Conservation (phyloP, 2,888 invertebrate species). For the Sisyra nigra region DNA sequence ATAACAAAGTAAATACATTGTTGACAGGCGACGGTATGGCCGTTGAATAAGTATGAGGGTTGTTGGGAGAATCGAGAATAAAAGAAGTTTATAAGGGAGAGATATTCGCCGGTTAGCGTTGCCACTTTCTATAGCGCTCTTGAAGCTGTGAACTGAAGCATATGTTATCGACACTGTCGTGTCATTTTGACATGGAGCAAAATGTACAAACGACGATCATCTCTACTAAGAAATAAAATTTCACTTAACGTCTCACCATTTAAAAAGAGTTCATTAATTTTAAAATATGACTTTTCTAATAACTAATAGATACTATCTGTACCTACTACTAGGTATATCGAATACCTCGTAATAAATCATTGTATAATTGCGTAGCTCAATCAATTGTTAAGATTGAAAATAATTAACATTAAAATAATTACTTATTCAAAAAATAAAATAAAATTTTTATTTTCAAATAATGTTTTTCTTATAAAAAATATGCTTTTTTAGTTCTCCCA, state of each 20-base stretch:
- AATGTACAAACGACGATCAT: slow-evolving; percentile 1
- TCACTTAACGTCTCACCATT: background rate
- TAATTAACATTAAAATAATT: too few species aligned
- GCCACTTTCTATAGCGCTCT: background rate
- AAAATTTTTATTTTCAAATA: background rate
- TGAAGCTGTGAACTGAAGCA: slow-evolving; percentile 5
- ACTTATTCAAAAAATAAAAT: too few species aligned
- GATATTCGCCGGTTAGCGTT: background rate
- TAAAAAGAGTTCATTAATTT: background rate
- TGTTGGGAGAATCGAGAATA: background rate
- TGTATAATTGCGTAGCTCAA: too few species aligned
- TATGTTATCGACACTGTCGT: slow-evolving; percentile 4
- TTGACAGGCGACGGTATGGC: too few species aligned
- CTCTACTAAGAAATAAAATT: background rate
- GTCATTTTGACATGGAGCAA: background rate
- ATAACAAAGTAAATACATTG: too few species aligned
- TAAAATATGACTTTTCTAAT: too few species aligned
- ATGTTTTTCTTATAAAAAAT: background rate
- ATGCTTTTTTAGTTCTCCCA: background rate
- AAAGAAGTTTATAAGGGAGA: background rate
- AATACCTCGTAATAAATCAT: too few species aligned
- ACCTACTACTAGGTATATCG: too few species aligned
- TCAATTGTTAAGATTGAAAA: too few species aligned
- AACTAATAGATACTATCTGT: too few species aligned
- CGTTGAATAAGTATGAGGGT: too few species aligned